Conservation (phyloP, 2,797 vertebrate species). For the Arctocebus calabarensis region DNA sequence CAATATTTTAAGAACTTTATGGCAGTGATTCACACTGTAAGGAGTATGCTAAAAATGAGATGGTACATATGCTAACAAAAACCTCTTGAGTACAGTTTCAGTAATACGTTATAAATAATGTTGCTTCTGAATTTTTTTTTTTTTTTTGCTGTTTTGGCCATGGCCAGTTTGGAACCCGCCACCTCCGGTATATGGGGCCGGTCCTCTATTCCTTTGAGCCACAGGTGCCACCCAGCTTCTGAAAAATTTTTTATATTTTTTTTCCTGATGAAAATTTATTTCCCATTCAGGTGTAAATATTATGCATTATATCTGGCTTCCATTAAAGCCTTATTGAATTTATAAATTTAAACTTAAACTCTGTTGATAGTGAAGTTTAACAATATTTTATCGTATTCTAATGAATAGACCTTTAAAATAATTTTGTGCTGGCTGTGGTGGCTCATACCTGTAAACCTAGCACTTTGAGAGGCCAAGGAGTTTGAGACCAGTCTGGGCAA, state of each 20-base stretch:
- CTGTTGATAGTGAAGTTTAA: slow-evolving; percentile 19
- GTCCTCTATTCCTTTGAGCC: too few species aligned
- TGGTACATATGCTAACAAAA: neutral
- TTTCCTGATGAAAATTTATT: slow-evolving; percentile 40
- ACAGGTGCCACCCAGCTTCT: too few species aligned
- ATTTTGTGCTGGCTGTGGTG: neutral
- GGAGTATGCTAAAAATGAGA: slow-evolving; percentile 46
- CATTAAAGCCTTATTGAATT: slow-evolving; percentile 24
- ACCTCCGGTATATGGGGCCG: too few species aligned
- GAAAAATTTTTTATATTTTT: neutral
- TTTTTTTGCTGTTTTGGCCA: too few species aligned
- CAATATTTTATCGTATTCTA: slow-evolving; percentile 33
- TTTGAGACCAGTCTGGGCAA: neutral
- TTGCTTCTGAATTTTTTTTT: slow-evolving; percentile 51
- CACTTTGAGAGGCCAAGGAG: neutral
- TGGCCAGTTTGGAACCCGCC: too few species aligned
- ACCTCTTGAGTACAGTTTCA: neutral
- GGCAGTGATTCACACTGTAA: neutral
- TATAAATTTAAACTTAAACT: slow-evolving; percentile 20
- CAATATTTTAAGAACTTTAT: slow-evolving; percentile 37
- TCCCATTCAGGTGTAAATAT: slow-evolving; percentile 23
- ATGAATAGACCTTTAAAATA: slow-evolving; percentile 46
- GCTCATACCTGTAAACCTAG: neutral
- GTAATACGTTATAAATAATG: slow-evolving; percentile 33
- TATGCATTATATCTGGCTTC: neutral